These are phyloP conservation scores for Helicoverpa zea DNA, from an alignment of 1,140 invertebrate genomes.

Conservation along the genomic window DNA sequence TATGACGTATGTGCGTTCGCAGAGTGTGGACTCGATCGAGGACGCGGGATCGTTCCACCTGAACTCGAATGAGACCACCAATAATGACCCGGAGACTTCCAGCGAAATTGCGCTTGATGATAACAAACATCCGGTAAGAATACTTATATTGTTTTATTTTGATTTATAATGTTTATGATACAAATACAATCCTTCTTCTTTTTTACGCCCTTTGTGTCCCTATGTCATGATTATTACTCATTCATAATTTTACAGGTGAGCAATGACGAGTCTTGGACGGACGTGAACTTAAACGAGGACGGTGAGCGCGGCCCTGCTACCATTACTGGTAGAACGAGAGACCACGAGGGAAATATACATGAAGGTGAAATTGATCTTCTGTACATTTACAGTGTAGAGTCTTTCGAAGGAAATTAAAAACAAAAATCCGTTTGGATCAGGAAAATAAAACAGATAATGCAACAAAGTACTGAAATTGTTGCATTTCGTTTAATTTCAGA, in stretches of 20 bases:
- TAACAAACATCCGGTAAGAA: conserved; percentile 89
- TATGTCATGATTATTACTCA: too few species aligned
- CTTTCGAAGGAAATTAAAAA: too few species aligned
- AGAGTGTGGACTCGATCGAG: conserved; percentile 94
- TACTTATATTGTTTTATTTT: not conserved
- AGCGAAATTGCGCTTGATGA: conserved; percentile 89
- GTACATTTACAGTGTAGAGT: not conserved
- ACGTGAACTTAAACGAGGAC: conserved; percentile 96
- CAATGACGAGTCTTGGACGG: conserved; percentile 95
- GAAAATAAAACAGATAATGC: too few species aligned
- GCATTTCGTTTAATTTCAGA: conserved; percentile 63
- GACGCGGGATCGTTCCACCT: conserved; percentile 90
- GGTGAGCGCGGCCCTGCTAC: conserved; percentile 86
- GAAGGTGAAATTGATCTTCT: conserved; percentile 85
- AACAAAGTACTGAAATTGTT: not conserved
- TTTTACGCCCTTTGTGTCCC: too few species aligned
- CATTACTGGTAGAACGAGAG: conserved; percentile 75
- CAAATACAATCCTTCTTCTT: too few species aligned
- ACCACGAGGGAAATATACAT: conserved; percentile 87
- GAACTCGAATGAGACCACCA: conserved; percentile 90
- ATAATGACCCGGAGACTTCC: conserved; percentile 89
- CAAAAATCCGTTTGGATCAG: too few species aligned
- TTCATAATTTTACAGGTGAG: conserved; percentile 67
- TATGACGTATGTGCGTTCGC: conserved; percentile 58
- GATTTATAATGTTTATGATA: not conserved